A percentile compares a stretch with the other conserved stretches of the same genome.
phyloP scores from a whole-genome alignment of 2,113 vertebrate genomes.

The Perca fluviatilis region DNA sequence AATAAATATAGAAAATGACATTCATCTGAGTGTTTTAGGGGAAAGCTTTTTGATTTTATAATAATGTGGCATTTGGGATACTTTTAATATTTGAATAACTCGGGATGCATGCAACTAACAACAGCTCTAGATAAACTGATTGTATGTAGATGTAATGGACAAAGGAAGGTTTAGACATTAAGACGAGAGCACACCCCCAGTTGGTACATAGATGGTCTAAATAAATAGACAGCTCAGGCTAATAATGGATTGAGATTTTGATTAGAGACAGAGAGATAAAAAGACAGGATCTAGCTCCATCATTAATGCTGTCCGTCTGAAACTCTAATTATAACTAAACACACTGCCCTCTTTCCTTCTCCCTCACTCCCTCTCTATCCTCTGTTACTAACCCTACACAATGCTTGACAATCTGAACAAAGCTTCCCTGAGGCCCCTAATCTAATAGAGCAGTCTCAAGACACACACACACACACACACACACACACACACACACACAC shows the following conservation, averaged over 20 bases:
- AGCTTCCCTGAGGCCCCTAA: conserved; percentile 66
- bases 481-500: conserved; percentile 34
- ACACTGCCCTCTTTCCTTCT: conserved; percentile 25
- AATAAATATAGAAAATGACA: neutral
- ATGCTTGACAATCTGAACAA: conserved; percentile 62
- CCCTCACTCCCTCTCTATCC: conserved; percentile 23
- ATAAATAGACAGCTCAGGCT: conserved; percentile 27
- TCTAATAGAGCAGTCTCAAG: conserved; percentile 69
- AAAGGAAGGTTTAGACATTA: neutral
- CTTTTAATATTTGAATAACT: neutral
- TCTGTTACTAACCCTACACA: conserved; percentile 52
- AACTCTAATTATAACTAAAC: conserved; percentile 55
- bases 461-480: conserved; percentile 36
- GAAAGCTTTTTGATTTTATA: neutral
- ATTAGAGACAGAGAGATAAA: conserved; percentile 47
- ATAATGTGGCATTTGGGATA: neutral
- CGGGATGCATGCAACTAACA: neutral
- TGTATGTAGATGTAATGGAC: conserved; percentile 4
- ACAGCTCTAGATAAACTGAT: no score
- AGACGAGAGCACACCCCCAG: conserved; percentile 2
- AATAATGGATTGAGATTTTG: conserved; percentile 50
- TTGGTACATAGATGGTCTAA: conserved; percentile 32
- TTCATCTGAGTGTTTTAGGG: neutral
- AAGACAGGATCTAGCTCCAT: conserved; percentile 38
- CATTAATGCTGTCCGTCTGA: conserved; percentile 47